A percentile compares a stretch with the other conserved stretches of the same genome.
These are phyloP conservation scores for Xiphophorus maculatus DNA, from an alignment of 2,113 vertebrate species.

Conservation along the genomic window DNA sequence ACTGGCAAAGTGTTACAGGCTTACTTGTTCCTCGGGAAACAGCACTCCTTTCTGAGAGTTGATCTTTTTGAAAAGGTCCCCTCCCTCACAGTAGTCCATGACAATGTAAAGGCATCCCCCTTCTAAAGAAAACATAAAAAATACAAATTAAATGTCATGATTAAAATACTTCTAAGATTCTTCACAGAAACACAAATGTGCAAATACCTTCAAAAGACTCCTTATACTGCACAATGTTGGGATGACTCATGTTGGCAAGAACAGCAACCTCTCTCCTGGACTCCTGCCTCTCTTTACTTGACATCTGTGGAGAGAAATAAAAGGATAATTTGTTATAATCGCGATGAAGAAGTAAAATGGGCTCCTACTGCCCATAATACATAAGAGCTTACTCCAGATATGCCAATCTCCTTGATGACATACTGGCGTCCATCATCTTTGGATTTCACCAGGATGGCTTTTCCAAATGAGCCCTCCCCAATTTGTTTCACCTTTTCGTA, in stretches of 20 bases:
- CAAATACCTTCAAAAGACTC: slow-evolving; percentile 97
- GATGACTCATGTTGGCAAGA: slow-evolving; percentile 98
- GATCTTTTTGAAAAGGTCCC: slow-evolving; percentile 96
- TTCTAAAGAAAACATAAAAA: slow-evolving; percentile 77
- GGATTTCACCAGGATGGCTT: slow-evolving; percentile 93
- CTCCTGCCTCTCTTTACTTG: slow-evolving; percentile 94
- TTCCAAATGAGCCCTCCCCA: slow-evolving; percentile 97
- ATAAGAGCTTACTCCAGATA: slow-evolving; percentile 85
- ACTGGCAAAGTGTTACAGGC: neutral
- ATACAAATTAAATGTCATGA: neutral
- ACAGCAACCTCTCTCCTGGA: slow-evolving; percentile 96
- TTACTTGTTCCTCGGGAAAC: slow-evolving; percentile 94
- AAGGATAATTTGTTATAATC: neutral
- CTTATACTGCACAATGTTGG: slow-evolving; percentile 95
- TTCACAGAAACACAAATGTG: neutral
- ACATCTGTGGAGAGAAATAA: slow-evolving; percentile 84
- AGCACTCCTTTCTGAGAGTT: slow-evolving; percentile 93
- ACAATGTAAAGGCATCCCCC: slow-evolving; percentile 95
- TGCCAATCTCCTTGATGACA: slow-evolving; percentile 98
- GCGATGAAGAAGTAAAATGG: neutral
- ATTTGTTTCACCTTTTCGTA: slow-evolving; percentile 93
- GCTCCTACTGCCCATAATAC: neutral
- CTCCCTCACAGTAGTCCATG: slow-evolving; percentile 99
- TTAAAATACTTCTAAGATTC: neutral
- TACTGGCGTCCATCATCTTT: slow-evolving; percentile 90